Evolutionary conservation across 2,797 vertebrate species (phyloP).

Genomic region (Coregonus ussuriensis): DNA sequence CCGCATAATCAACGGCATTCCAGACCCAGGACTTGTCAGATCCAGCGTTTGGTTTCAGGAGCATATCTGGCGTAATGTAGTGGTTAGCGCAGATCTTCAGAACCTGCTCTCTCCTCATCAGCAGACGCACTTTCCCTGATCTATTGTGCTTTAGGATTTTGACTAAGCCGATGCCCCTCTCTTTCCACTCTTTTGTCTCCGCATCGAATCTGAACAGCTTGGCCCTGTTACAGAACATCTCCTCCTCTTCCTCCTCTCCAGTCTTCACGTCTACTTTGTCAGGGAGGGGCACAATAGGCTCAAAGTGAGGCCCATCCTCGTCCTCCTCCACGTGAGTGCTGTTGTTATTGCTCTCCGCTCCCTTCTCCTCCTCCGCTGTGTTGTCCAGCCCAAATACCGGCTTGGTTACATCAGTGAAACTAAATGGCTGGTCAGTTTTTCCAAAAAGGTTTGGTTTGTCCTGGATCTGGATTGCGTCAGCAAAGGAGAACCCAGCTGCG

Average conservation of each 20-base stretch:
- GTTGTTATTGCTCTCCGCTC: slow-evolving; percentile 85
- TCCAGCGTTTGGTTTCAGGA: slow-evolving; percentile 87
- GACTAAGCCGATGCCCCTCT: slow-evolving; percentile 91
- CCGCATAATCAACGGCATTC: slow-evolving; percentile 96
- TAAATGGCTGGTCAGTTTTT: slow-evolving; percentile 77
- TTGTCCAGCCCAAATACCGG: slow-evolving; percentile 67
- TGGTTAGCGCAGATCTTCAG: slow-evolving; percentile 99
- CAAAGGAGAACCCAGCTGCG: slow-evolving; percentile 73
- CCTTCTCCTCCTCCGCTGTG: slow-evolving; percentile 68
- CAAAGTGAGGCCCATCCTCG: slow-evolving; percentile 98
- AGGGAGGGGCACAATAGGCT: slow-evolving; percentile 95
- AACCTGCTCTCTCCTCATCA: slow-evolving; percentile 98
- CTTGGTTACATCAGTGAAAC: slow-evolving; percentile 75
- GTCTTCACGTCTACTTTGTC: slow-evolving; percentile 98
- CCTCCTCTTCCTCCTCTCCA: slow-evolving; percentile 97
- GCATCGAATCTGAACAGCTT: slow-evolving; percentile 94
- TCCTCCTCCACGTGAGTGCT: slow-evolving; percentile 89
- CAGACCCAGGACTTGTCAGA: slow-evolving; percentile 98
- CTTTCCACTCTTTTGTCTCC: slow-evolving; percentile 96
- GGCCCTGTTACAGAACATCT: slow-evolving; percentile 94
- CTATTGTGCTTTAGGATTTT: slow-evolving; percentile 92
- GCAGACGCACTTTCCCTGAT: slow-evolving; percentile 92
- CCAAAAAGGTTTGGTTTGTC: slow-evolving; percentile 73
- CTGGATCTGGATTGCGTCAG: slow-evolving; percentile 68
- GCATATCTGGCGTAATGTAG: slow-evolving; percentile 93